Conservation (phyloP, 2,797 vertebrate genomes). For the Champsocephalus esox region DNA sequence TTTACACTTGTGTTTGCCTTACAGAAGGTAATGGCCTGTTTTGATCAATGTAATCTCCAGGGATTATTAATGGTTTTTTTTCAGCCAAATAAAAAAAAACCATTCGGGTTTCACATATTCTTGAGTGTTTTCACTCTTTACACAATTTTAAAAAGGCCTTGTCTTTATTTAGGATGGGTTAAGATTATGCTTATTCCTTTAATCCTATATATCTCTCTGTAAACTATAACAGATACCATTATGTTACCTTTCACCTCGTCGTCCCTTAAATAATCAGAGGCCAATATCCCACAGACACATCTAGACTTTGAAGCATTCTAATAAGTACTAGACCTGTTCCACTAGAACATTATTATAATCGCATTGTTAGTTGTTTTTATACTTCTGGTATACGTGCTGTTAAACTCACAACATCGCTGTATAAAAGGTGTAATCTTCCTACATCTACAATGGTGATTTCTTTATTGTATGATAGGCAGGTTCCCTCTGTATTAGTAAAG, state of each 20-base stretch:
- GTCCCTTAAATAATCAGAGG: not conserved
- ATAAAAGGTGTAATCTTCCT: not conserved
- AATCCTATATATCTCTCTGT: not conserved
- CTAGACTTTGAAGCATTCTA: slow-evolving; percentile 13
- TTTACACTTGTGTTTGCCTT: no score
- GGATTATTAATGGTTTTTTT: no score
- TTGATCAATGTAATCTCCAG: no score
- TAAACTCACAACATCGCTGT: not conserved
- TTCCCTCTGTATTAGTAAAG: slow-evolving; percentile 4
- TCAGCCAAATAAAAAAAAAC: no score
- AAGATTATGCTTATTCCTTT: not conserved
- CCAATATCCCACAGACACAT: not conserved
- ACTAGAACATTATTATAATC: slow-evolving; percentile 27
- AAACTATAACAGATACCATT: not conserved
- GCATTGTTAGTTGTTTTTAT: slow-evolving; percentile 17
- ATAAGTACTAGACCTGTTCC: slow-evolving; percentile 4
- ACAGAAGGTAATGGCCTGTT: no score
- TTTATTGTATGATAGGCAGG: not conserved
- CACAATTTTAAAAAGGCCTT: not conserved
- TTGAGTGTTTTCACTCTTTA: not conserved
- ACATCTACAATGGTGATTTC: not conserved
- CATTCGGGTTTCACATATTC: no score
- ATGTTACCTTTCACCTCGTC: slow-evolving; percentile 5
- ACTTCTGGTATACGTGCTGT: slow-evolving; percentile 9
- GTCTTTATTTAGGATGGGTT: not conserved